These are phyloP conservation scores for Montipora cactus DNA, from an alignment of 64 coral and sea anemone species.

Conservation along the genomic window DNA sequence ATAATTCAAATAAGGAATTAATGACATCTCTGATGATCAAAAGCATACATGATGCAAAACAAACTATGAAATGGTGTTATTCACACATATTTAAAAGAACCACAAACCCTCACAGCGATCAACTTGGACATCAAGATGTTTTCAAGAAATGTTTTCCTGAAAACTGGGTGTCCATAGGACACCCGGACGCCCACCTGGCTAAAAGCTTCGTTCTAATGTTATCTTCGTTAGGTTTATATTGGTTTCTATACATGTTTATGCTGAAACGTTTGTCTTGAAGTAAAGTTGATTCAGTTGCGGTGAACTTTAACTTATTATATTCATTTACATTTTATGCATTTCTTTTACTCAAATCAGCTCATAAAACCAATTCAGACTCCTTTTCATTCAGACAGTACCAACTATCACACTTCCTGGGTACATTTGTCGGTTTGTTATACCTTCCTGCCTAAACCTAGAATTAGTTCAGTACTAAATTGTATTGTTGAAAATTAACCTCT, in stretches of 20 bases:
- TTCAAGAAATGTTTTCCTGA: no score
- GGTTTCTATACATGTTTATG: constrained; percentile 15
- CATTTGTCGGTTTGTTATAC: constrained; percentile 61
- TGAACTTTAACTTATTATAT: constrained; percentile 50
- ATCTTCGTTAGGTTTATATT: constrained; percentile 63
- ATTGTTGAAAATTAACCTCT: constrained; percentile 70
- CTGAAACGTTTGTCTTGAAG: no score
- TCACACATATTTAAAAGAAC: no score
- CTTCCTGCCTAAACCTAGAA: constrained; percentile 66
- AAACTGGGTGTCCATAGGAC: no score
- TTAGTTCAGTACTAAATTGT: constrained; percentile 65
- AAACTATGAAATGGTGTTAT: no score
- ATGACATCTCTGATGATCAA: no score
- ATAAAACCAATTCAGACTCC: constrained; percentile 67
- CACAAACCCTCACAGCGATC: no score
- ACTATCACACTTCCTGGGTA: background rate
- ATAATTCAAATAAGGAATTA: no score
- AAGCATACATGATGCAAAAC: no score
- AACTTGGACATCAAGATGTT: no score
- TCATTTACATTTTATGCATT: constrained; percentile 55
- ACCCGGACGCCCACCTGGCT: no score
- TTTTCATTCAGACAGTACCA: constrained; percentile 66
- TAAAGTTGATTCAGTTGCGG: constrained; percentile 48
- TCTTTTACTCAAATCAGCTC: constrained; percentile 66
- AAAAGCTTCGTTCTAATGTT: constrained; percentile 23